These are phyloP conservation scores for Homalodisca vitripennis DNA, from an alignment of 1,140 invertebrate species.

Conservation along the genomic window DNA sequence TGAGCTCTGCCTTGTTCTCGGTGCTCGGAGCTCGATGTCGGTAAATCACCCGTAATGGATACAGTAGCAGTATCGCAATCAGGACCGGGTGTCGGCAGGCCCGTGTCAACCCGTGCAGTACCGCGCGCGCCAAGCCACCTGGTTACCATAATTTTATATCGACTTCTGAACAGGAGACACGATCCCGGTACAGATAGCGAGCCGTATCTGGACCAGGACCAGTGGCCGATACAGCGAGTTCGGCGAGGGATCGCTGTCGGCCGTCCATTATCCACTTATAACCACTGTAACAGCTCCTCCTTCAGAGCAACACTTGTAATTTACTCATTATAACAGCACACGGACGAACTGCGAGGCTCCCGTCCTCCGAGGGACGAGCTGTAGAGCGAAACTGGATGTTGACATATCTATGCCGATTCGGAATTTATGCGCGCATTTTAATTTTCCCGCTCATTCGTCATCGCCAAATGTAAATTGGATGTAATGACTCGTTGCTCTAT, in stretches of 20 bases:
- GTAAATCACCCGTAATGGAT: conserved; percentile 8
- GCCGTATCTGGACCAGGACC: conserved; percentile 13
- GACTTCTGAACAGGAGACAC: neutral
- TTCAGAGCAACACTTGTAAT: conserved; percentile 8
- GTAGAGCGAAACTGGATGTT: conserved; percentile 18
- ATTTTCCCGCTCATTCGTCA: conserved; percentile 23
- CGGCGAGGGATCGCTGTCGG: neutral
- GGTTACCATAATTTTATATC: conserved; percentile 3
- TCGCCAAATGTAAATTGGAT: conserved; percentile 20
- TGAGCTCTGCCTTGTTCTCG: no score
- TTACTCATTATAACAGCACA: conserved; percentile 21
- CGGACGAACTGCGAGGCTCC: neutral
- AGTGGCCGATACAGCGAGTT: neutral
- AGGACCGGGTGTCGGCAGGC: neutral
- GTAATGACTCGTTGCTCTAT: conserved; percentile 16
- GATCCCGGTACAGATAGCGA: neutral
- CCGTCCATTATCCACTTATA: conserved; percentile 3
- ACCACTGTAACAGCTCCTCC: neutral
- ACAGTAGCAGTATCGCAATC: neutral
- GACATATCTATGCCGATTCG: conserved; percentile 20
- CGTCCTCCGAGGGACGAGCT: neutral
- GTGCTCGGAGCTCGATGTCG: no score
- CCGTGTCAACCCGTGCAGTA: neutral
- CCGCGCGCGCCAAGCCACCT: neutral
- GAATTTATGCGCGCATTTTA: conserved; percentile 20